Evolutionary conservation across 2,888 invertebrate genomes (phyloP), one percentile per base, ranked within the genome.

Genomic region (Drosophila conformis): DNA sequence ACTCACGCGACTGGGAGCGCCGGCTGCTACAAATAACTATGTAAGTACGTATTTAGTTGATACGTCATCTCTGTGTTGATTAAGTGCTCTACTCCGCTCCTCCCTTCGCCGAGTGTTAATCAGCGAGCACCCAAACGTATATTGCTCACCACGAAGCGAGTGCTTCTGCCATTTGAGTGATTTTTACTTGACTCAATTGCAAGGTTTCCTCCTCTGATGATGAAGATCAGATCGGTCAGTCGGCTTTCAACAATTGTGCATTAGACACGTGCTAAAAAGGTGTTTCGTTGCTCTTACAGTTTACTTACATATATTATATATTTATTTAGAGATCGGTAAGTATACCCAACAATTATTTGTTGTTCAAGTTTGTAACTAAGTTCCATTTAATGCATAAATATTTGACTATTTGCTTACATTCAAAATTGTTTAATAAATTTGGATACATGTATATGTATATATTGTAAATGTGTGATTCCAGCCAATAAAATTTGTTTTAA

Each of bases 121-220:
- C 36, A 65, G 53, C 29, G 48, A 60, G 46, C 68, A 62, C 54
- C 33, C 58, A 61, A 38, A 27, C 38, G 33, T 13, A 46, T 15
- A 0, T 21, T 48, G 60, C 74, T 73, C 60, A 68, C n/a, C 40
- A 27, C 38, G 31, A 51, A 38, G 4, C 62, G 61, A 70, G 76
- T 49, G 67, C 42, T 58, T 57, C 36, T 36, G 54, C 25, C 27
- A 33, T 33, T 63, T 59, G 77, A 79, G 81, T 68, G 69, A 18
- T 66, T 73, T 70, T 35, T 15, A 25, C 46, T 46, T 15, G 52
- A 60, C 76, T 77, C 64, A 61, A 66, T 33, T 64, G 13, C 27
- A n/a, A 54, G 29, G 25, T 36, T 21, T 61, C 29, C 52, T 38
- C n/a, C 38, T 27, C 31, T 58, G 48, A 42, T 53, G 42, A 38